phyloP scores from a whole-genome alignment of 2,888 invertebrate genomes.

The Amblyjoppa proteus region DNA sequence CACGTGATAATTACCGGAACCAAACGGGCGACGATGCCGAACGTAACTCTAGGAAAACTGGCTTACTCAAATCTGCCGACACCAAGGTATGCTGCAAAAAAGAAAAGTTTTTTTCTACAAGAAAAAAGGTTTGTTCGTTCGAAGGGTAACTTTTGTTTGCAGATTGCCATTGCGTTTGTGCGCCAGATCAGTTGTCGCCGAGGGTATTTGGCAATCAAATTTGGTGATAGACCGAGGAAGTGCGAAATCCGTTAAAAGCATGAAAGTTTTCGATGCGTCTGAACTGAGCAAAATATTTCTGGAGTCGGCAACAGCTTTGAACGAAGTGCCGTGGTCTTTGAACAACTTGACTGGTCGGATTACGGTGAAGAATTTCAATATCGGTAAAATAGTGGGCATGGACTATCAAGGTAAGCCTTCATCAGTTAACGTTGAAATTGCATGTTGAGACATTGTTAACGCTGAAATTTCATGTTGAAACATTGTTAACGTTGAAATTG shows the following conservation, averaged over 20 bases:
- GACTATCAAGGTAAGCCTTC: slow-evolving; percentile 50
- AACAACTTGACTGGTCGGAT: slow-evolving; percentile 69
- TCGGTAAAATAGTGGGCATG: slow-evolving; percentile 38
- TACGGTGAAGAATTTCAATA: slow-evolving; percentile 61
- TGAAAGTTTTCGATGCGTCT: slow-evolving; percentile 70
- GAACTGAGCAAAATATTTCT: slow-evolving; percentile 66
- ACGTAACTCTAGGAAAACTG: slow-evolving; percentile 78
- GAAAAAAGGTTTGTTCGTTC: slow-evolving; percentile 3
- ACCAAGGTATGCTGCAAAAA: slow-evolving; percentile 67
- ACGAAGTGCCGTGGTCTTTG: slow-evolving; percentile 65
- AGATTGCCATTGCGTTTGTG: slow-evolving; percentile 74
- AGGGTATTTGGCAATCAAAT: slow-evolving; percentile 72
- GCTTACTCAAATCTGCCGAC: slow-evolving; percentile 69
- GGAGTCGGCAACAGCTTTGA: slow-evolving; percentile 68
- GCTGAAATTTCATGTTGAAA: neutral
- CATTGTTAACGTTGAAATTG: neutral
- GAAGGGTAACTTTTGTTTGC: slow-evolving; percentile 45
- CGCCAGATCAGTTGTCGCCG: slow-evolving; percentile 59
- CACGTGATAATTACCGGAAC: slow-evolving; percentile 85
- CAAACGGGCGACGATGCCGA: slow-evolving; percentile 84
- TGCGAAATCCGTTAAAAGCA: slow-evolving; percentile 70
- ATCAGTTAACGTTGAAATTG: neutral
- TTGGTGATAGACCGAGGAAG: slow-evolving; percentile 70
- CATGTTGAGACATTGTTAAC: neutral
- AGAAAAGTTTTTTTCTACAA: neutral